Percentiles rank a stretch among this genome's conserved stretches.
These are phyloP conservation scores for Ferdinandea cuprea DNA, from an alignment of 2,888 invertebrate species.

Conservation along the genomic window DNA sequence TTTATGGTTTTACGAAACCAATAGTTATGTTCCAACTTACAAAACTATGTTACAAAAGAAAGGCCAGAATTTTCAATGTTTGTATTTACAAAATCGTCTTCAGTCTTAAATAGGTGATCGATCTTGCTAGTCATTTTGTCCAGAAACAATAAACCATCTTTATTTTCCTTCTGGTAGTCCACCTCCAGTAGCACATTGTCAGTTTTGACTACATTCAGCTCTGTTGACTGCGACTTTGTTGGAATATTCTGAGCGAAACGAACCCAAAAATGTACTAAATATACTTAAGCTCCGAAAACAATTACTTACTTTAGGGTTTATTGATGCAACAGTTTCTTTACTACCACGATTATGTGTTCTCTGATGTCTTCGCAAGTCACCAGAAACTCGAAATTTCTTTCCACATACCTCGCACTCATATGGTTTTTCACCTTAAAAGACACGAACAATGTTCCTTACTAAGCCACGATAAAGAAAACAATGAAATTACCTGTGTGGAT, in stretches of 20 bases:
- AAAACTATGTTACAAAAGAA: conserved; percentile 52
- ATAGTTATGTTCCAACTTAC: background rate
- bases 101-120: conserved; percentile 69
- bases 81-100: conserved; percentile 54
- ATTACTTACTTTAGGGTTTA: background rate
- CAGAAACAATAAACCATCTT: conserved; percentile 53
- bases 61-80: conserved; percentile 45
- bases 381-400: conserved; percentile 92
- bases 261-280: background rate
- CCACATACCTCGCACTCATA: conserved; percentile 90
- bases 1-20: background rate
- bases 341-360: conserved; percentile 86
- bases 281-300: too few relatives aligned
- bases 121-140: conserved; percentile 63
- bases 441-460: conserved; percentile 26
- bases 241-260: background rate
- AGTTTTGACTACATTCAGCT: conserved; percentile 20
- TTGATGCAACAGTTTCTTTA: conserved; percentile 46
- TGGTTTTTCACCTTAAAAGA: conserved; percentile 88
- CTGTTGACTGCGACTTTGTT: background rate
- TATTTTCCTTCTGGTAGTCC: conserved; percentile 41
- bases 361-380: conserved; percentile 92
- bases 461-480: conserved; percentile 5
- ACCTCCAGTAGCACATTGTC: conserved; percentile 32
- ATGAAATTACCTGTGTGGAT: conserved; percentile 89